Percentiles rank a stretch among this genome's conserved stretches.
Conservation (phyloP, 2,797 vertebrate species). For the Esox masquinongy region DNA sequence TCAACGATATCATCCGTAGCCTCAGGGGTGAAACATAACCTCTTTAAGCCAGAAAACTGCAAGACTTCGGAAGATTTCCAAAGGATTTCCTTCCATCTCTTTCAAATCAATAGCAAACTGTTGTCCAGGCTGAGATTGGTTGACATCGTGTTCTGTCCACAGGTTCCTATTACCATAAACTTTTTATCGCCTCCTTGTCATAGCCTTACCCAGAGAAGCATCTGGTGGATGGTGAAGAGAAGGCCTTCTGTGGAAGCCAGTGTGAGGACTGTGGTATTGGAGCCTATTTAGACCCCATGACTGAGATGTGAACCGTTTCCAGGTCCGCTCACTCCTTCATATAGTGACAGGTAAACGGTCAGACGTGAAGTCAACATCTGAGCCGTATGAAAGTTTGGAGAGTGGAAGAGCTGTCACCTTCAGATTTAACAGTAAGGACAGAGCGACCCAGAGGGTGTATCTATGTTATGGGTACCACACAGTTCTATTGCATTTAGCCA, state of each 20-base stretch:
- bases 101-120: neutral
- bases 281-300: constrained; percentile 23
- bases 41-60: neutral
- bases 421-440: constrained; percentile 33
- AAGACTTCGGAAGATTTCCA: neutral
- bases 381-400: constrained; percentile 40
- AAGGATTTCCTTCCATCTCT: neutral
- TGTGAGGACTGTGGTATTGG: constrained; percentile 33
- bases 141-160: constrained; percentile 38
- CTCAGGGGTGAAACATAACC: neutral
- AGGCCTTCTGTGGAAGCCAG: constrained; percentile 41
- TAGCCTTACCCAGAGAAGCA: constrained; percentile 40
- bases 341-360: constrained; percentile 52
- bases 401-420: constrained; percentile 50
- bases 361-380: constrained; percentile 44
- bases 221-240: constrained; percentile 43
- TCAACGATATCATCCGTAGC: neutral
- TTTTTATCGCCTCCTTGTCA: constrained; percentile 68
- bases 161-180: constrained; percentile 51
- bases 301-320: constrained; percentile 16
- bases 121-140: constrained; percentile 25
- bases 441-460: neutral
- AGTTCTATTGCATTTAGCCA: no score
- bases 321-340: neutral
- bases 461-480: no score